A percentile compares a stretch with the other conserved stretches of the same genome.
Evolutionary conservation across 2,797 vertebrate species (phyloP).

Genomic region (Neopelma chrysocephalum): DNA sequence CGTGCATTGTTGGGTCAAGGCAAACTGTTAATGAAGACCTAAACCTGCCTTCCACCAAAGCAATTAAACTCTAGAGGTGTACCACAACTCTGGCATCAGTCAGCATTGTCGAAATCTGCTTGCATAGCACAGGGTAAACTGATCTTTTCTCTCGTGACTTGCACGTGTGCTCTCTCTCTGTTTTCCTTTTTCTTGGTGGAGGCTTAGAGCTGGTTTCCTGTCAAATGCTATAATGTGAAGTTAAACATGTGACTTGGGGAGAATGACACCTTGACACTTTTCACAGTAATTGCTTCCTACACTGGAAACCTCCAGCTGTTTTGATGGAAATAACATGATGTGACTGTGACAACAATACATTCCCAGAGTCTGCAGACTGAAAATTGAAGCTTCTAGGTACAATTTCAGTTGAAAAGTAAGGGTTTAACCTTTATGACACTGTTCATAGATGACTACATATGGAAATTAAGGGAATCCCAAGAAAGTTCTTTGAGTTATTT

Average conservation of each 20-base stretch:
- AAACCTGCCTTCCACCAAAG: neutral
- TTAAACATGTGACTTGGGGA: conserved; percentile 25
- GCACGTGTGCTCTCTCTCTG: neutral
- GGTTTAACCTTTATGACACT: neutral
- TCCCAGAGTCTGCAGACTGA: neutral
- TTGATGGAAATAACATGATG: conserved; percentile 26
- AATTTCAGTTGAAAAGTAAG: neutral
- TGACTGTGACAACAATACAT: conserved; percentile 20
- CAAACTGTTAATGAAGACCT: neutral
- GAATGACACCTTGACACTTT: conserved; percentile 32
- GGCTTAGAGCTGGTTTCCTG: neutral
- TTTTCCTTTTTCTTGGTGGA: neutral
- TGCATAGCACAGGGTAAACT: neutral
- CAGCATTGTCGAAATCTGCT: neutral
- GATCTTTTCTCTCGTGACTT: neutral
- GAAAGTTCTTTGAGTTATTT: neutral
- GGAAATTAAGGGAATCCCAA: neutral
- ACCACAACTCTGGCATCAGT: neutral
- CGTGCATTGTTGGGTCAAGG: neutral
- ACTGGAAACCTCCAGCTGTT: conserved; percentile 53
- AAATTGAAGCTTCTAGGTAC: neutral
- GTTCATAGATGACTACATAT: neutral
- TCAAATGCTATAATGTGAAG: conserved; percentile 20
- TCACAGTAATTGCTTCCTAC: conserved; percentile 54
- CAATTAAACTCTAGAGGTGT: neutral